Evolutionary conservation across 2,113 vertebrate genomes (phyloP).

Genomic region (Phaethon lepturus): DNA sequence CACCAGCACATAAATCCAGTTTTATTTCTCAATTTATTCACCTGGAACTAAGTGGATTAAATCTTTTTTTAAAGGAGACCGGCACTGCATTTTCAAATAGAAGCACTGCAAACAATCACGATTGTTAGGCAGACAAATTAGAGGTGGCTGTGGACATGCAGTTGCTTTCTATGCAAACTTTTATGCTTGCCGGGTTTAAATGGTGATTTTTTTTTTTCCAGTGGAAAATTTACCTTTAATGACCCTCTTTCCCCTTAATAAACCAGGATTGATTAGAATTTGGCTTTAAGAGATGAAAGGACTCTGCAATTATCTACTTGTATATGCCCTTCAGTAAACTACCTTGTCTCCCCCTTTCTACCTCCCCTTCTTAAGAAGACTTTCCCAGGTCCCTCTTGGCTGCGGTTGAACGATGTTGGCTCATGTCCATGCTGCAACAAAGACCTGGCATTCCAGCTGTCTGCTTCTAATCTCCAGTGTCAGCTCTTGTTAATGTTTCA

Average conservation of each 20-base stretch:
- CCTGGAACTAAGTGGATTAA: slow-evolving; percentile 75
- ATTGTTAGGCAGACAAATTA: slow-evolving; percentile 50
- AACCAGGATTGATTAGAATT: slow-evolving; percentile 69
- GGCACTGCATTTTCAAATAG: slow-evolving; percentile 57
- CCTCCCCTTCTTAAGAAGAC: slow-evolving; percentile 86
- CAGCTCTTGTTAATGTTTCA: slow-evolving; percentile 98
- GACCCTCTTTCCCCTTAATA: slow-evolving; percentile 70
- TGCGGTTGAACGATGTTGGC: slow-evolving; percentile 93
- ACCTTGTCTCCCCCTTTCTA: slow-evolving; percentile 77
- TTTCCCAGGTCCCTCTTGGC: slow-evolving; percentile 97
- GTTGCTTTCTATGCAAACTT: slow-evolving; percentile 50
- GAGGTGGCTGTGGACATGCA: slow-evolving; percentile 22
- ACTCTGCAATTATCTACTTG: slow-evolving; percentile 71
- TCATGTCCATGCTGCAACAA: slow-evolving; percentile 93
- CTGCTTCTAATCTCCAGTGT: slow-evolving; percentile 99
- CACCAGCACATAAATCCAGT: slow-evolving; percentile 71
- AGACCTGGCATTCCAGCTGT: slow-evolving; percentile 98
- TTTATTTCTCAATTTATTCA: slow-evolving; percentile 80
- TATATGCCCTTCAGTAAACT: slow-evolving; percentile 77
- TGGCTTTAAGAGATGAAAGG: slow-evolving; percentile 73
- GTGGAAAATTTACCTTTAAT: slow-evolving; percentile 63
- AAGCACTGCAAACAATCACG: slow-evolving; percentile 55
- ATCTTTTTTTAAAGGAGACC: slow-evolving; percentile 31
- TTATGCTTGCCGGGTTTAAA: slow-evolving; percentile 46
- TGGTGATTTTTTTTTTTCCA: background rate